Percentiles rank a stretch among this genome's conserved stretches.
Evolutionary conservation across 2,888 invertebrate species (phyloP).

Genomic region (Megastigmus dorsalis): DNA sequence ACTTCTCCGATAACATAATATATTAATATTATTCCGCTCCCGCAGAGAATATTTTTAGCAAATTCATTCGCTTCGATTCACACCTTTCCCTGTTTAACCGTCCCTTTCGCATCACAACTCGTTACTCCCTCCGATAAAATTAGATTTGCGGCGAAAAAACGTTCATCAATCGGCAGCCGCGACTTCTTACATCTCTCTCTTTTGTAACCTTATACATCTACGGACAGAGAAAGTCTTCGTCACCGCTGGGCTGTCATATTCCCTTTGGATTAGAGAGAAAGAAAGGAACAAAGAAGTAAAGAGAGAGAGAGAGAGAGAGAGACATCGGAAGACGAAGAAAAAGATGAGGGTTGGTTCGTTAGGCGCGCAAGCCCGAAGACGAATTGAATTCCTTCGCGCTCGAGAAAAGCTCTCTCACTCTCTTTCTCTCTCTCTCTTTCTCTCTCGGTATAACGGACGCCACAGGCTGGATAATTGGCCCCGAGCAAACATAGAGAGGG

Average conservation of each 20-base stretch:
- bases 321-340: not conserved
- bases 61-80: no score
- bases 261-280: not conserved
- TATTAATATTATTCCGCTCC: no score
- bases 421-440: no score
- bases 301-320: not conserved
- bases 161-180: not conserved
- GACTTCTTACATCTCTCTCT: no score
- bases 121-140: not conserved
- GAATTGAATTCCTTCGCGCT: constrained; percentile 60
- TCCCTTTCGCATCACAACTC: not conserved
- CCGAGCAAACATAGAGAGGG: constrained; percentile 33
- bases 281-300: not conserved
- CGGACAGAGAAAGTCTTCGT: not conserved
- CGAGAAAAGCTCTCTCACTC: constrained; percentile 39
- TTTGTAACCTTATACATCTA: no score
- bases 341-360: constrained; percentile 52
- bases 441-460: constrained; percentile 36
- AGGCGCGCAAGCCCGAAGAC: constrained; percentile 53
- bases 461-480: constrained; percentile 58
- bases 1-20: no score
- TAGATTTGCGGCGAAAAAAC: constrained; percentile 5
- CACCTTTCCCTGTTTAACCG: no score
- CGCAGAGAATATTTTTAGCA: no score
- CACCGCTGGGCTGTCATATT: not conserved